phyloP scores from a whole-genome alignment of 2,797 vertebrate genomes.

The Adrianichthys oophorus region DNA sequence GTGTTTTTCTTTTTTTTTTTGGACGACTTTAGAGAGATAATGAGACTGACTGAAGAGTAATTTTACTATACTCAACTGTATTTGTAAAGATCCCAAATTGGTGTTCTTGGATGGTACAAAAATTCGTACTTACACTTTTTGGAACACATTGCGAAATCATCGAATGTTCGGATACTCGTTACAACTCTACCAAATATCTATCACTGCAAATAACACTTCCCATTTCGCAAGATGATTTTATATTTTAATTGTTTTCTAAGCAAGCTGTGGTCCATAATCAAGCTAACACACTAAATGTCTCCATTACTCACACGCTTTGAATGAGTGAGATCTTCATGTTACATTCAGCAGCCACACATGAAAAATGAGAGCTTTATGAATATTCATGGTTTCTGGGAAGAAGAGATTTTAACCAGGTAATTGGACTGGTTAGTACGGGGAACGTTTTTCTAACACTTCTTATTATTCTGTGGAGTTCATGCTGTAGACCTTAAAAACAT shows the following conservation, averaged over 20 bases:
- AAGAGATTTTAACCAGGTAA: conserved; percentile 20
- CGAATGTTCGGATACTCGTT: too few species aligned
- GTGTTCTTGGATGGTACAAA: too few species aligned
- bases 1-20: too few species aligned
- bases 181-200: background rate
- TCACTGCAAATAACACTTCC: conserved; percentile 7
- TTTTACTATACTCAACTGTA: too few species aligned
- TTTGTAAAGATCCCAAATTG: too few species aligned
- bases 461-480: conserved; percentile 19
- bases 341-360: conserved; percentile 7
- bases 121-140: too few species aligned
- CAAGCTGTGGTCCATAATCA: background rate
- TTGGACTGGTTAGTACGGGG: conserved; percentile 16
- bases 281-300: conserved; percentile 6
- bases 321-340: background rate
- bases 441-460: background rate
- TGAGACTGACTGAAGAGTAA: too few species aligned
- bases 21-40: too few species aligned
- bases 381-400: conserved; percentile 22
- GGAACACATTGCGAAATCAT: too few species aligned
- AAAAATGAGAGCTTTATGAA: conserved; percentile 15
- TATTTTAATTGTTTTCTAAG: conserved; percentile 13
- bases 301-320: background rate
- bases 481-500: conserved; percentile 18
- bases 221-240: conserved; percentile 7